Base-by-base conservation (phyloP, 2,113 vertebrate genomes). In the chimpanzee (Pan troglodytes) region DNA sequence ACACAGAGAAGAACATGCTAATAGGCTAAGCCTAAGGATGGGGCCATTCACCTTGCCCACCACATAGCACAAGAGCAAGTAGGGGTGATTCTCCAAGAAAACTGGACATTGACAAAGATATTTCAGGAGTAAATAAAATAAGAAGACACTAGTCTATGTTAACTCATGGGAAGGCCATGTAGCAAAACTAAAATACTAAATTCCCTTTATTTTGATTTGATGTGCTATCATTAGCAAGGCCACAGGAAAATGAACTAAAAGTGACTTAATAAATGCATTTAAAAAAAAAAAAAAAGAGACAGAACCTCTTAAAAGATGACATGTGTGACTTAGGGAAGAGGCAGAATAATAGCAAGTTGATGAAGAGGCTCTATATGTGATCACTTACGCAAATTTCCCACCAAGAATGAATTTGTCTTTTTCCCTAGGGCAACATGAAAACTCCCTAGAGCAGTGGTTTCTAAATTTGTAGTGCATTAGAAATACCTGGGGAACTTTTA, bases 301-400 rank as follows among this genome's bases (percentile, higher is more conserved):
- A 79, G 67, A 94, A 10, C 45, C 57, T 92, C 89, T 98, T 96
- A 90, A 83, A 91, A 88, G 57, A 91, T 43, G 55, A 50, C 81
- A 55, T 25, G 8, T 57, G 5, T 89, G 89, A 94, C 92, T 95
- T 95, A 55, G 45, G 50, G 83, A 88, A 88, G 88, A 88, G 32
- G n/a, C 35, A 91, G n/a, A 76, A 70, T 38, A 25, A 68, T 35
- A 90, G n/a, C 27, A 73, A 84, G 35, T 90, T 73, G 40, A 27
- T 75, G 32, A 70, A 86, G 40, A 87, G 35, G 30, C 59, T 78
- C 68, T 78, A 9, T 9, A 0, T 57, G 59, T 45, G 78, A 88
- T 68, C 59, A 67, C n/a, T 81, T 76, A 22, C 82, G 78, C 45
- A 68, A 16, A 86, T 94, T 87, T 52, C 61, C 85, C 86, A 23